phyloP scores from a whole-genome alignment of 2,888 invertebrate species.

The Chloroclystis v-ata region DNA sequence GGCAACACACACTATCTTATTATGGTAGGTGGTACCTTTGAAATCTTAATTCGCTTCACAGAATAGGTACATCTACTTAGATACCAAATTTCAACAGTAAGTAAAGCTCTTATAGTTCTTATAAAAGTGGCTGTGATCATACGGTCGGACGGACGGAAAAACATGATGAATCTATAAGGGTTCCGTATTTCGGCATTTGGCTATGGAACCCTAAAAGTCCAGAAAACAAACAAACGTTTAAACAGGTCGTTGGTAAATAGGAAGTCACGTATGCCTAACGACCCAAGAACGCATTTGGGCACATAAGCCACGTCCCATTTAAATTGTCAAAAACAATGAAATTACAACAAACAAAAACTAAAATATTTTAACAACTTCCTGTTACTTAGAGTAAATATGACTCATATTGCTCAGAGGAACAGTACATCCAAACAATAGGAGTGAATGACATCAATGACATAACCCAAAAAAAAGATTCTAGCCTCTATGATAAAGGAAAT shows the following conservation, averaged over 20 bases:
- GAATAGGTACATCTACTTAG: no score
- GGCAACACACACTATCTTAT: no score
- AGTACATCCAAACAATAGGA: conserved; percentile 32
- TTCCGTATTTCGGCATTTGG: no score
- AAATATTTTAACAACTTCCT: conserved; percentile 51
- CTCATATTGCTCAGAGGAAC: conserved; percentile 54
- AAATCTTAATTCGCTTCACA: no score
- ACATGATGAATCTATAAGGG: no score
- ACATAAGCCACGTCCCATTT: conserved; percentile 32
- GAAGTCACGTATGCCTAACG: conserved; percentile 24
- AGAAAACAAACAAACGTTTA: no score
- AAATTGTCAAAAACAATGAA: conserved; percentile 44
- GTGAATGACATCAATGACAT: conserved; percentile 47
- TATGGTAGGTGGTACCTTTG: no score
- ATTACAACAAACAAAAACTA: conserved; percentile 41
- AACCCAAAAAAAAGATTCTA: conserved; percentile 14
- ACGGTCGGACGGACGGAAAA: no score
- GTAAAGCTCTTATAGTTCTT: no score
- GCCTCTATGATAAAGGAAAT: conserved; percentile 14
- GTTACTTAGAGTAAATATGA: conserved; percentile 33
- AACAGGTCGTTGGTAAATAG: conserved; percentile 16
- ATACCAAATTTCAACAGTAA: no score
- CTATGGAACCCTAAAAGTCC: no score
- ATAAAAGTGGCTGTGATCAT: no score
- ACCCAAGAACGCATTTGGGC: conserved; percentile 33